These are phyloP conservation scores for Chironomus riparius DNA, from an alignment of 2,888 invertebrate species.

Conservation along the genomic window DNA sequence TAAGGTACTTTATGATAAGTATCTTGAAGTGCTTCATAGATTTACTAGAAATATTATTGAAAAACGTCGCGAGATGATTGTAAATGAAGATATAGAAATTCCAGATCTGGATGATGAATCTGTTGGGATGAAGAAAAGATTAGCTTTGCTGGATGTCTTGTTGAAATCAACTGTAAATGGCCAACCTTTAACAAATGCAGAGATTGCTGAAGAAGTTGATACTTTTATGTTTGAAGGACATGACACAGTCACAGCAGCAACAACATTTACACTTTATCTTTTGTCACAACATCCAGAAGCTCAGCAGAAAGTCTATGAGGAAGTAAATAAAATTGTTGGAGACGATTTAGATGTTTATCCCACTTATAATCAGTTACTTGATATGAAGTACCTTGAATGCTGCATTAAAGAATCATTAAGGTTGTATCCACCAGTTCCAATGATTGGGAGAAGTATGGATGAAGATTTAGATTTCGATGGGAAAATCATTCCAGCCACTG, in stretches of 20 bases:
- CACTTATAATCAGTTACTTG: conserved; percentile 31
- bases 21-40: conserved; percentile 39
- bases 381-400: conserved; percentile 39
- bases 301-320: conserved; percentile 44
- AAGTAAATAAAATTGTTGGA: conserved; percentile 41
- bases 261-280: conserved; percentile 45
- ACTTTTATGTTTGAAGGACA: conserved; percentile 64
- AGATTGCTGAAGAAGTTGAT: conserved; percentile 60
- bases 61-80: conserved; percentile 33
- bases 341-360: conserved; percentile 35
- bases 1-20: conserved; percentile 22
- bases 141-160: conserved; percentile 59
- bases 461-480: conserved; percentile 27
- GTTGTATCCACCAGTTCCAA: conserved; percentile 31
- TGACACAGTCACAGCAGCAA: conserved; percentile 46
- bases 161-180: conserved; percentile 52
- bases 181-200: conserved; percentile 48
- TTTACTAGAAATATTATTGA: conserved; percentile 44
- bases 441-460: conserved; percentile 27
- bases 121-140: conserved; percentile 49
- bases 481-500: background rate
- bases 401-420: conserved; percentile 40
- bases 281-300: conserved; percentile 44
- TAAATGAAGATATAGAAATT: background rate
- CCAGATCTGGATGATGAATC: background rate